phyloP scores from a whole-genome alignment of 2,888 invertebrate genomes.

The Mythimna loreyi region DNA sequence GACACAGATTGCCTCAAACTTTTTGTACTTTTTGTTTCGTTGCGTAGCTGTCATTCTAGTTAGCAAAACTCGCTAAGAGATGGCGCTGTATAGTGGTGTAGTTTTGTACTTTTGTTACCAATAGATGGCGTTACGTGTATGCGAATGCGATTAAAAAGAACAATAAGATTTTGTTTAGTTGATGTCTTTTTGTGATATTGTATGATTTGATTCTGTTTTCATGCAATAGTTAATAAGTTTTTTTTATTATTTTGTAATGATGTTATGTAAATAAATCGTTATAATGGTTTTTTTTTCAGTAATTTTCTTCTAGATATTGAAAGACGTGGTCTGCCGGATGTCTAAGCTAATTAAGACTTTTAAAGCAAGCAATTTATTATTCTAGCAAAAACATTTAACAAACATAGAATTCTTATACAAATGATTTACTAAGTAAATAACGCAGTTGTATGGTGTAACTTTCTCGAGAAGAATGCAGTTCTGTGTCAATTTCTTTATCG shows the following conservation, averaged over 20 bases:
- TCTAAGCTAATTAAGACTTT: neutral
- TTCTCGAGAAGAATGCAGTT: conserved; percentile 32
- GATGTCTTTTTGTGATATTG: conserved; percentile 15
- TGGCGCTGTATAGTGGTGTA: conserved; percentile 63
- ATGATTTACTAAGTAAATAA: neutral
- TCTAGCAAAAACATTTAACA: neutral
- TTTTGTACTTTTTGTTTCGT: conserved; percentile 68
- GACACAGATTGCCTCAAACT: conserved; percentile 59
- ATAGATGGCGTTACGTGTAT: conserved; percentile 60
- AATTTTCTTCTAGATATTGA: neutral
- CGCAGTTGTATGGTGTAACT: conserved; percentile 14
- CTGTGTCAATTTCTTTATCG: conserved; percentile 34
- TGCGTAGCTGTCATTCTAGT: neutral
- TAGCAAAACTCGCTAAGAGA: conserved; percentile 64
- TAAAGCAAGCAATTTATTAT: neutral
- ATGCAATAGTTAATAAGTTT: neutral
- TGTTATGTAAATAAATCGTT: neutral
- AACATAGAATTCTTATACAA: too few species aligned
- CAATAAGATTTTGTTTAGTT: conserved; percentile 33
- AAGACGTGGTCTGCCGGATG: too few species aligned
- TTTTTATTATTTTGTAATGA: too few species aligned
- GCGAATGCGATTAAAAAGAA: conserved; percentile 49
- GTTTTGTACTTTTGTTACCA: conserved; percentile 33
- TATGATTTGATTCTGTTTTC: neutral
- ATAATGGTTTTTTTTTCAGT: too few species aligned